Conservation (phyloP, 2,797 vertebrate species). For the Diglossa cyanea region DNA sequence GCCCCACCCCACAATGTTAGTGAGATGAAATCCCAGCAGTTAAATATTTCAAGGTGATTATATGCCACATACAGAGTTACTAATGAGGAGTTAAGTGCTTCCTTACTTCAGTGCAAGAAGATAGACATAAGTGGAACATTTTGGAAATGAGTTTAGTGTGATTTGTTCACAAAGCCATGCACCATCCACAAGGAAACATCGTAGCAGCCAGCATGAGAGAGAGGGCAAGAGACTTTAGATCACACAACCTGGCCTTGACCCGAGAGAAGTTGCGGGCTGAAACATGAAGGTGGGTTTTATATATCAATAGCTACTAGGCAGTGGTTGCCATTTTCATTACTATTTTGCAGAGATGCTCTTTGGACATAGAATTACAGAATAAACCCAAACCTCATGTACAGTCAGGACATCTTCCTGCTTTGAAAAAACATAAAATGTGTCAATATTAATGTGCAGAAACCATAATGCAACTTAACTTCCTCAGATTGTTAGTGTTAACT, state of each 20-base stretch:
- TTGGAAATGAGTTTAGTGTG: background rate
- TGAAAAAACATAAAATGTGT: background rate
- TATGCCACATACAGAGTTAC: background rate
- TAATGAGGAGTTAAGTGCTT: conserved; percentile 5
- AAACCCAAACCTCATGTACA: background rate
- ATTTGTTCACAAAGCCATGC: background rate
- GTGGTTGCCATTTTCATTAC: background rate
- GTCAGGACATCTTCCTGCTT: background rate
- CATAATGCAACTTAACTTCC: background rate
- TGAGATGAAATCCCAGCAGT: background rate
- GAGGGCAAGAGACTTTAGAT: background rate
- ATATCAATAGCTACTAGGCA: background rate
- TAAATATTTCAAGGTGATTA: conserved; percentile 53
- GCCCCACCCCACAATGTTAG: background rate
- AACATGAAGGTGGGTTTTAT: background rate
- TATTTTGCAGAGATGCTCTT: background rate
- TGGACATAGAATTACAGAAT: background rate
- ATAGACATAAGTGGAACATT: background rate
- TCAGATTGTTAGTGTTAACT: background rate
- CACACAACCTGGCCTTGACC: background rate
- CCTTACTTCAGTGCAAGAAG: background rate
- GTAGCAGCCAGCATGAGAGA: background rate
- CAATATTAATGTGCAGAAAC: background rate
- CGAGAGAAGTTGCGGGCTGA: background rate
- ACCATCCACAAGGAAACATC: background rate